phyloP scores from a whole-genome alignment of 2,113 vertebrate species.

The Takifugu bimaculatus region DNA sequence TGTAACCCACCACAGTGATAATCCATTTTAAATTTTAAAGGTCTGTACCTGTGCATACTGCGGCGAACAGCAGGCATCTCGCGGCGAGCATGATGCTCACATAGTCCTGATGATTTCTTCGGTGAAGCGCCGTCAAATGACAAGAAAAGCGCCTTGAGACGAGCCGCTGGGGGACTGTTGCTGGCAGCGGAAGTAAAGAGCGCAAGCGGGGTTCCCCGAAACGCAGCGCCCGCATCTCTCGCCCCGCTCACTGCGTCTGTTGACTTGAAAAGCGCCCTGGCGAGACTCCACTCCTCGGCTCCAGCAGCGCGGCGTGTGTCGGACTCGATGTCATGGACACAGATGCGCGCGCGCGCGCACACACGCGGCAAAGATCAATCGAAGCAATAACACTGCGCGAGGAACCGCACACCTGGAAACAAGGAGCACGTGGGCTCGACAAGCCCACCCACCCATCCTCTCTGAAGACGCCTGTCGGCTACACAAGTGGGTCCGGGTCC shows the following conservation, averaged over 20 bases:
- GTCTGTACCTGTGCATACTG: constrained; percentile 71
- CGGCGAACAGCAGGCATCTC: constrained; percentile 78
- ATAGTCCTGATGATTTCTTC: constrained; percentile 71
- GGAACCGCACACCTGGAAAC: constrained; percentile 31
- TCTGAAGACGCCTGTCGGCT: background rate
- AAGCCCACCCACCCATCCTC: constrained; percentile 22
- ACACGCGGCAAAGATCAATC: background rate
- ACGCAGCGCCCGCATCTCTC: constrained; percentile 48
- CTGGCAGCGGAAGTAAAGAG: constrained; percentile 29
- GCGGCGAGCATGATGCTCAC: constrained; percentile 79
- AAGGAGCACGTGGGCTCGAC: constrained; percentile 53
- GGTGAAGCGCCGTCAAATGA: constrained; percentile 47
- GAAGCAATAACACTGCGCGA: constrained; percentile 35
- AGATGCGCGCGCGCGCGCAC: background rate
- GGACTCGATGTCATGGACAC: background rate
- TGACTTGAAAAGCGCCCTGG: constrained; percentile 6
- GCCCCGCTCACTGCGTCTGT: background rate
- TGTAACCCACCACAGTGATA: background rate
- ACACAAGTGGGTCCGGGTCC: background rate
- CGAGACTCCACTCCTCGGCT: constrained; percentile 12
- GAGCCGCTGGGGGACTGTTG: constrained; percentile 20
- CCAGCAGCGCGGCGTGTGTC: background rate
- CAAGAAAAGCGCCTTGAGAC: constrained; percentile 22
- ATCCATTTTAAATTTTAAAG: background rate
- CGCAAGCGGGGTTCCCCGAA: constrained; percentile 28